phyloP scores from a whole-genome alignment of 2,113 vertebrate genomes.

The Cheirogaleus medius region DNA sequence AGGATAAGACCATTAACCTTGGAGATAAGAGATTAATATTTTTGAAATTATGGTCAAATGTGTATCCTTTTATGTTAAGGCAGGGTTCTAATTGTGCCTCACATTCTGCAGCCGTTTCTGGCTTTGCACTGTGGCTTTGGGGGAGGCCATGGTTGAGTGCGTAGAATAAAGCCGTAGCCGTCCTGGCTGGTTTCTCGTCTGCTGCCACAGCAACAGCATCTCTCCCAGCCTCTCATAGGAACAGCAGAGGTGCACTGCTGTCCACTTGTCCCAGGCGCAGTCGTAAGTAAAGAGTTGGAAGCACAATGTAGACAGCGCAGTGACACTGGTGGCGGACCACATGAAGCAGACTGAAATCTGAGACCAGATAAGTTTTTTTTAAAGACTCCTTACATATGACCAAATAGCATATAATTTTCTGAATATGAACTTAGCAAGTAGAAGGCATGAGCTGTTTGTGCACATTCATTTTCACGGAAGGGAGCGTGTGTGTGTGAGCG shows the following conservation, averaged over 20 bases:
- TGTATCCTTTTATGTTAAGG: not conserved
- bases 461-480: not conserved
- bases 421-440: not conserved
- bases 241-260: too few species aligned
- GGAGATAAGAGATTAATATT: not conserved
- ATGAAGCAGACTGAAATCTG: not conserved
- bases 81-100: rapidly evolving
- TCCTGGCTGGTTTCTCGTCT: not conserved
- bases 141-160: rapidly evolving
- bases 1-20: not conserved
- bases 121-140: not conserved
- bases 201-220: too few species aligned
- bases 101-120: rapidly evolving
- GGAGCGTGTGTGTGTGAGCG: not conserved
- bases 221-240: not conserved
- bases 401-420: not conserved
- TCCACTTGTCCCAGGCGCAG: too few species aligned
- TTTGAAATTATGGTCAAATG: not conserved
- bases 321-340: not conserved
- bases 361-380: too few species aligned
- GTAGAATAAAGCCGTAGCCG: not conserved
- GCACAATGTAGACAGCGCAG: too few species aligned
- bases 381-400: too few species aligned
- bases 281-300: not conserved
- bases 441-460: not conserved